Evolutionary conservation across 2,113 vertebrate species (phyloP), one percentile per base, ranked within the genome.

Genomic region (Garra rufa): DNA sequence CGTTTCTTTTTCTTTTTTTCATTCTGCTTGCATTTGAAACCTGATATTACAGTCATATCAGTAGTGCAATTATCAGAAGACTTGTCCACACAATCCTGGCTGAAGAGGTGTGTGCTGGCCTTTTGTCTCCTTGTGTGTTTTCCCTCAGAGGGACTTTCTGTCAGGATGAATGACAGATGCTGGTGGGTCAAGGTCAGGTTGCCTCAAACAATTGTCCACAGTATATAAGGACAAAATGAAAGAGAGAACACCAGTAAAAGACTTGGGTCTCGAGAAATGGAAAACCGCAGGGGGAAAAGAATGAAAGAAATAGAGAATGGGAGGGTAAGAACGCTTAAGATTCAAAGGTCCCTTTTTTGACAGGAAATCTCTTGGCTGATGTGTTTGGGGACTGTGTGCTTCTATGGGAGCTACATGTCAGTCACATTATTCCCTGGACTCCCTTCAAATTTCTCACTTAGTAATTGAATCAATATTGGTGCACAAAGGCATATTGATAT

Each of bases 341-440:
- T 26, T 50, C 63, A 83, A 44, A 81, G 88, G 86, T 82, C 71
- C 69, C 76, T 91, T 91, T 91, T 92, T 92, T 91, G 88, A 90
- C 90, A 83, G 89, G 88, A 91, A 86, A 63, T 87, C 57, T 46
- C 57, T 38, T 7, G 24, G 11, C 55, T 59, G 88, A 83, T 59
- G 50, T 89, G 88, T 91, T 90, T 88, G 90, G 90, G 85, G 87
- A 76, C 90, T 88, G 91, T 24, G 19, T 73, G 48, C 8, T 19
- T 59, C 43, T 87, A 82, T 79, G 73, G 41, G 81, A 73, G 11
- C 46, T 50, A 7, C 9, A 28, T 70, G 57, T 78, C 59, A 80
- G 52, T 65, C 50, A 70, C 4, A n/a, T 13, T 15, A 55, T 70
- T 75, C 84, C 50, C 44, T 19, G 46, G 81, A 52, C 70, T 14